phyloP scores from a whole-genome alignment of 2,113 vertebrate species.

The Alces alces region DNA sequence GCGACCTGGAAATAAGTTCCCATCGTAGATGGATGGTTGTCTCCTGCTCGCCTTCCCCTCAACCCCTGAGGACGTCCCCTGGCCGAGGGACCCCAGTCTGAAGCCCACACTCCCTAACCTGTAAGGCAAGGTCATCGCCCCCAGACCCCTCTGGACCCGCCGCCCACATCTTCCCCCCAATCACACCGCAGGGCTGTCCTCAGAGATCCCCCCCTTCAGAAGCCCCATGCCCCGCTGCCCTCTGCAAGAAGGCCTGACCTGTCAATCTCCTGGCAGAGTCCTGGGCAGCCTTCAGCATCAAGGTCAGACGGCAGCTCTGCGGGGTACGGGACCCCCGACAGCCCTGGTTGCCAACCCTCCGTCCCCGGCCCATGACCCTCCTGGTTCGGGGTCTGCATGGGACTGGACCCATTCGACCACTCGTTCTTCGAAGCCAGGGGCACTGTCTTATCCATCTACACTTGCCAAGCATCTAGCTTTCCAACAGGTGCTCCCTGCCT shows the following conservation, averaged over 20 bases:
- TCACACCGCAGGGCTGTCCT: neutral
- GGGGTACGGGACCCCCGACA: neutral
- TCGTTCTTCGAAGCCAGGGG: neutral
- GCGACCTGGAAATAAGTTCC: neutral
- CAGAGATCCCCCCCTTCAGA: neutral
- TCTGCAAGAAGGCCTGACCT: neutral
- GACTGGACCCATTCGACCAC: neutral
- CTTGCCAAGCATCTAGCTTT: neutral
- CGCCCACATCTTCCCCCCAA: neutral
- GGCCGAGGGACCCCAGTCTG: neutral
- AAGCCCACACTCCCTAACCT: neutral
- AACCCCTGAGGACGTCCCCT: too few relatives aligned
- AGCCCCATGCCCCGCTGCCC: neutral
- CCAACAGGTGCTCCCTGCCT: neutral
- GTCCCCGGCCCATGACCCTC: too few relatives aligned
- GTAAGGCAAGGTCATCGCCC: neutral
- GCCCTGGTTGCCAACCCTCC: neutral
- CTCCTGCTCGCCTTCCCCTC: neutral
- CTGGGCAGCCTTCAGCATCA: neutral
- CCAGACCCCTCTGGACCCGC: neutral
- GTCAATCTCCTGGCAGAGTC: neutral
- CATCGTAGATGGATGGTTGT: fast-evolving
- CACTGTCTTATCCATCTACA: neutral
- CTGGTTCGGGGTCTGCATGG: too few relatives aligned
- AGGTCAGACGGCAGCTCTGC: neutral